Percentiles rank a stretch among this genome's conserved stretches.
phyloP scores from a whole-genome alignment of 2,113 vertebrate species.

The Austrofundulus limnaeus region DNA sequence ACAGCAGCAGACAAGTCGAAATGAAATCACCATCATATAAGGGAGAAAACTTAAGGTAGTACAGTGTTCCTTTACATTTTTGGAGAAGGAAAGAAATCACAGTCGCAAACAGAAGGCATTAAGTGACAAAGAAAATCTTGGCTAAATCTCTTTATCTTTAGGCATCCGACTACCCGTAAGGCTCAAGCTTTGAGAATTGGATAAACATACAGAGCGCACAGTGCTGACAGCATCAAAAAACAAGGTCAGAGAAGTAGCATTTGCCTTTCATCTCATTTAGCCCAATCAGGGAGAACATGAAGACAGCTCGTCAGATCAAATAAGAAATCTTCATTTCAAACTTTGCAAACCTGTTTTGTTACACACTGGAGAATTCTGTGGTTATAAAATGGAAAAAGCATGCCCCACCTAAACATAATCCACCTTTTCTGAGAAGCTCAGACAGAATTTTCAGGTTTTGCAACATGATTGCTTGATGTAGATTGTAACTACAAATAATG shows the following conservation, averaged over 20 bases:
- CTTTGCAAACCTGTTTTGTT: slow-evolving; percentile 20
- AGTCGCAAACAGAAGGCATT: slow-evolving; percentile 60
- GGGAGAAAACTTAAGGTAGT: slow-evolving; percentile 46
- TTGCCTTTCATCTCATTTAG: slow-evolving; percentile 53
- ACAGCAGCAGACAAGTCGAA: slow-evolving; percentile 60
- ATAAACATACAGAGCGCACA: slow-evolving; percentile 38
- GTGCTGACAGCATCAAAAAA: slow-evolving; percentile 57
- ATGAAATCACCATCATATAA: slow-evolving; percentile 71
- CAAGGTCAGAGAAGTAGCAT: slow-evolving; percentile 46
- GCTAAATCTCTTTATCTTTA: slow-evolving; percentile 55
- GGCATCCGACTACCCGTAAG: slow-evolving; percentile 48
- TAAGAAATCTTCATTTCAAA: slow-evolving; percentile 47
- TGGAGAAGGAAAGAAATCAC: slow-evolving; percentile 28
- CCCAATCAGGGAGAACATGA: slow-evolving; percentile 33
- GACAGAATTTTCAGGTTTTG: slow-evolving; percentile 64
- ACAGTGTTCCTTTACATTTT: slow-evolving; percentile 29
- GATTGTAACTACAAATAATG: not conserved
- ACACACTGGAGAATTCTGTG: slow-evolving; percentile 18
- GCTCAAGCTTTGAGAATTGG: slow-evolving; percentile 49
- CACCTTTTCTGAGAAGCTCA: slow-evolving; percentile 41
- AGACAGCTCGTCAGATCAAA: slow-evolving; percentile 35
- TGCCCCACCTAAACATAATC: slow-evolving; percentile 36
- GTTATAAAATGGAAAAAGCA: slow-evolving; percentile 27
- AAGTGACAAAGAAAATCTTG: slow-evolving; percentile 69
- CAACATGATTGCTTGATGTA: slow-evolving; percentile 36